Base-by-base conservation (phyloP, 2,797 vertebrate genomes). In the Pipistrellus kuhlii region DNA sequence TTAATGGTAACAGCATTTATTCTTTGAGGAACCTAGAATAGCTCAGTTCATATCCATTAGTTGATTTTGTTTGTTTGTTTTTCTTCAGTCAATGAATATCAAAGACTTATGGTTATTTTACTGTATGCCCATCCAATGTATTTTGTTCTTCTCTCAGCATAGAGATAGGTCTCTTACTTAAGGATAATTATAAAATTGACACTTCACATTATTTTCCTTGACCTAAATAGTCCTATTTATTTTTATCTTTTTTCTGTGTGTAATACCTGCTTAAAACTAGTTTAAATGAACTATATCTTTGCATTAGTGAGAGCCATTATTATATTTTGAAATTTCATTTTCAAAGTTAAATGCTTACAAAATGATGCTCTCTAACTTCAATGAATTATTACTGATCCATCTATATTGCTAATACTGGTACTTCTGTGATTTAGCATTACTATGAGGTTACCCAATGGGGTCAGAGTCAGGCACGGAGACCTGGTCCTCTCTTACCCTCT, bases 251-350 rank as follows among this genome's bases (percentile, higher is more conserved):
- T 84, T 64, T 3, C 4, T 53, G 9, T 84, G 9, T 84, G 57
- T 69, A 6, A 17, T 76, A 46, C 27, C 13, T 91, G 20, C 21
- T 64, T 91, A 71, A 94, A 94, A 87, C 48, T 73, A 64, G 1
- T 57, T 80, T 92, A 23, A 86, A 84, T 95, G 55, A 84, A 84
- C 80, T 91, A n/a, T 73, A 30, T 11, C 23, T 94, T 93, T 95
- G 46, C 35, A 85, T 94, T 94, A 87, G 30, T 35, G 35, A 89
- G 62, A 11, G 44, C 1, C n/a, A 85, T 93, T 91, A 85, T n/a
- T 59, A 35, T 14, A 77, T 4, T 94, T 73, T 59, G 30, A 86
- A 82, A 91, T 87, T 95, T 94, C 32, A 94, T 87, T 94, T 96
- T 18, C 73, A 83, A 94, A 69, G 38, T n/a, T 30, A 92, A 94